phyloP scores from a whole-genome alignment of 2,113 vertebrate genomes.

The Accipiter virgatus region DNA sequence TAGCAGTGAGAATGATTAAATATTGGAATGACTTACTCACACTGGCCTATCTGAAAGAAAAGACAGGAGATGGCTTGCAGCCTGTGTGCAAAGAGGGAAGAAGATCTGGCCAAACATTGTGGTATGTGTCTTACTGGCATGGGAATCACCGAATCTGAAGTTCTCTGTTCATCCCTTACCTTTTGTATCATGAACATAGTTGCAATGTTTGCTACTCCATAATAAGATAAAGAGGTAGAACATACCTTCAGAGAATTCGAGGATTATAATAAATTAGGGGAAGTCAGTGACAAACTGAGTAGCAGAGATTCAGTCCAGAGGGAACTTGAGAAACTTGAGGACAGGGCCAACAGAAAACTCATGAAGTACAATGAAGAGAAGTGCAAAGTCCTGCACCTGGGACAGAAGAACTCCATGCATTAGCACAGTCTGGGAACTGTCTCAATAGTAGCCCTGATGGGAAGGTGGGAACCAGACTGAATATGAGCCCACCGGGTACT shows the following conservation, averaged over 20 bases:
- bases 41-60: conserved; percentile 32
- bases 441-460: background rate
- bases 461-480: background rate
- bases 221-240: background rate
- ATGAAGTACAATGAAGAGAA: background rate
- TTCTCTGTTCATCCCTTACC: background rate
- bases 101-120: conserved; percentile 36
- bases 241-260: background rate
- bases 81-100: background rate
- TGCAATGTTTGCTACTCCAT: background rate
- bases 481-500: background rate
- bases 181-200: background rate
- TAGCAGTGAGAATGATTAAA: conserved; percentile 30
- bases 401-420: background rate
- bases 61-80: background rate
- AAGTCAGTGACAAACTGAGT: background rate
- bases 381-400: background rate
- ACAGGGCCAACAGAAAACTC: background rate
- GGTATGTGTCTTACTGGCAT: background rate
- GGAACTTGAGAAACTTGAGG: background rate
- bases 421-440: background rate
- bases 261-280: background rate
- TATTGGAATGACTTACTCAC: conserved; percentile 7
- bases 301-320: background rate
- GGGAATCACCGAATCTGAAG: background rate